Conservation (phyloP, 92 coral and sea anemone genomes). For the Anthopleura xanthogrammica region DNA sequence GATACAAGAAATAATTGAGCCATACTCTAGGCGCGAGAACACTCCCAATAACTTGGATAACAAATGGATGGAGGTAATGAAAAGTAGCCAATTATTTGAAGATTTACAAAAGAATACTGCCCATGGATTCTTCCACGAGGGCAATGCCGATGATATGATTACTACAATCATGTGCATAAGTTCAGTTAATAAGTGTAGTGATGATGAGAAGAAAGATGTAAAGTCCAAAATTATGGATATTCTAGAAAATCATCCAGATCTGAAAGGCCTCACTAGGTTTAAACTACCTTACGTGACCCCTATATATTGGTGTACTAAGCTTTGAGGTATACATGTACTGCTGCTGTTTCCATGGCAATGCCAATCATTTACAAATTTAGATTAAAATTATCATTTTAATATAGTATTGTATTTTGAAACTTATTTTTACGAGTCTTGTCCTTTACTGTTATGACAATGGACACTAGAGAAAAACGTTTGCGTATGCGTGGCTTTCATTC, state of each 20-base stretch:
- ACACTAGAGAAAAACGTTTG: no score
- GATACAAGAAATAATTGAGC: constrained; percentile 60
- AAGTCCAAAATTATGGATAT: constrained; percentile 54
- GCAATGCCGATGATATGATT: constrained; percentile 56
- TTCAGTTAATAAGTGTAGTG: constrained; percentile 53
- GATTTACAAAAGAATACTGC: constrained; percentile 43
- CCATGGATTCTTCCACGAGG: constrained; percentile 44
- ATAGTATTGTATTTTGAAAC: no score
- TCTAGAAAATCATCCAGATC: constrained; percentile 65
- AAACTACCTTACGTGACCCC: constrained; percentile 55
- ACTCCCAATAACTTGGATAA: constrained; percentile 59
- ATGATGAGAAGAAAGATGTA: constrained; percentile 42
- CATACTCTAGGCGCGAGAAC: constrained; percentile 47
- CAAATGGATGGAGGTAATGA: constrained; percentile 52
- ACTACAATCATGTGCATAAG: constrained; percentile 60
- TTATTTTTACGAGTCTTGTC: no score
- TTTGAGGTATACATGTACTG: constrained; percentile 13
- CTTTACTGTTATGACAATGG: no score
- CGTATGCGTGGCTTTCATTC: constrained; percentile 28
- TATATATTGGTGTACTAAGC: constrained; percentile 80
- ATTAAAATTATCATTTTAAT: neutral
- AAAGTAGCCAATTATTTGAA: constrained; percentile 50
- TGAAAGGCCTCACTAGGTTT: constrained; percentile 52
- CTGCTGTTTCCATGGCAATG: neutral
- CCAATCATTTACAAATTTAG: neutral